Conservation (phyloP, 30 jellyfish, hydroid and myxozoan genomes). For the Aurelia aurita region DNA sequence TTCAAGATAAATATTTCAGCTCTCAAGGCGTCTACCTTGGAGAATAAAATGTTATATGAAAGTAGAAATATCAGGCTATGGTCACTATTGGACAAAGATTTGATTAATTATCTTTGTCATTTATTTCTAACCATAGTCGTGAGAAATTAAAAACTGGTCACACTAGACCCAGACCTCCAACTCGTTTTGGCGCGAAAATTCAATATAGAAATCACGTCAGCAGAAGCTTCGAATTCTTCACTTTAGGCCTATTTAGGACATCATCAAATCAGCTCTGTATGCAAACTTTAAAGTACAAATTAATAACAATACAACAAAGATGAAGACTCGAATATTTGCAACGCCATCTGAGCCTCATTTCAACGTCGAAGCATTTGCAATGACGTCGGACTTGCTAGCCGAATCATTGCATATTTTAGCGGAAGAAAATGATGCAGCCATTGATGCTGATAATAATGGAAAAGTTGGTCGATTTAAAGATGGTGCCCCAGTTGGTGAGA, state of each 20-base stretch:
- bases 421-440: slow-evolving; percentile 73
- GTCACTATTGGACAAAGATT: too few relatives aligned
- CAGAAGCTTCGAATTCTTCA: too few relatives aligned
- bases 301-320: neutral
- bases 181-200: neutral
- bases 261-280: neutral
- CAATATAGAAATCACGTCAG: slow-evolving; percentile 18
- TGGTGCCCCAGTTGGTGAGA: slow-evolving; percentile 79
- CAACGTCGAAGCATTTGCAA: slow-evolving; percentile 51
- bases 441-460: slow-evolving; percentile 36
- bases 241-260: neutral
- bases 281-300: neutral
- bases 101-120: too few relatives aligned
- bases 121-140: too few relatives aligned
- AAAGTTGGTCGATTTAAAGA: slow-evolving; percentile 78
- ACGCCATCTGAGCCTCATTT: slow-evolving; percentile 90
- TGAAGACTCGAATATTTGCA: slow-evolving; percentile 68
- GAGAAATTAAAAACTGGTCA: too few relatives aligned
- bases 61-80: too few relatives aligned
- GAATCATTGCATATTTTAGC: slow-evolving; percentile 86
- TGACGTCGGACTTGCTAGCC: slow-evolving; percentile 77
- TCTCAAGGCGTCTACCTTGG: too few relatives aligned
- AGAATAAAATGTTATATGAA: too few relatives aligned
- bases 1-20: too few relatives aligned
- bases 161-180: too few relatives aligned